These are phyloP conservation scores for Callyntrura sp. DNA, from an alignment of 2,888 invertebrate species.

Conservation along the genomic window DNA sequence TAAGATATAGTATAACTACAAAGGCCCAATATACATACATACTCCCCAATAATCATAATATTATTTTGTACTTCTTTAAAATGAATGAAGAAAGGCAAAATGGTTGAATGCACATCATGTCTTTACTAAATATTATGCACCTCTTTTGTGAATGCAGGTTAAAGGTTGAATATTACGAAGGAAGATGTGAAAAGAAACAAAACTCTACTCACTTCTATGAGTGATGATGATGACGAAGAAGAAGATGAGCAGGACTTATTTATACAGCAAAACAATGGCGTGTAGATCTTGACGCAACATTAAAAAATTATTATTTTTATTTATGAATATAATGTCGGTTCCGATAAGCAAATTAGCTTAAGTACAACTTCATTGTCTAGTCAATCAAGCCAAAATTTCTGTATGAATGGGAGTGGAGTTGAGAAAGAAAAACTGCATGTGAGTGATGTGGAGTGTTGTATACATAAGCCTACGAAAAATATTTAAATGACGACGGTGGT, in stretches of 20 bases:
- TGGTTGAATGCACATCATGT: slow-evolving; percentile 19
- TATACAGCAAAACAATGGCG: slow-evolving; percentile 46
- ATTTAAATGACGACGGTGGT: slow-evolving; percentile 33
- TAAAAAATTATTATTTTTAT: slow-evolving; percentile 53
- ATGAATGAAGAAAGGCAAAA: background rate
- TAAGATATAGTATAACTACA: too few species aligned
- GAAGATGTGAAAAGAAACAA: background rate
- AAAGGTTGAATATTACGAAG: slow-evolving; percentile 44
- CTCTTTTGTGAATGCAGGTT: slow-evolving; percentile 13
- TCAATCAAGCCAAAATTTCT: slow-evolving; percentile 73
- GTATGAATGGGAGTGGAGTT: slow-evolving; percentile 58
- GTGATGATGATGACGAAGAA: slow-evolving; percentile 16
- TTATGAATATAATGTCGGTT: slow-evolving; percentile 69
- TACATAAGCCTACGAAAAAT: slow-evolving; percentile 35
- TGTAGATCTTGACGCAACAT: slow-evolving; percentile 29
- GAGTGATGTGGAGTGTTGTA: background rate
- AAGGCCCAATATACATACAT: background rate
- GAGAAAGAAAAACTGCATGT: slow-evolving; percentile 16
- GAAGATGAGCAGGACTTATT: slow-evolving; percentile 51
- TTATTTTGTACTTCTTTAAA: background rate
- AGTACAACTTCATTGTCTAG: slow-evolving; percentile 77
- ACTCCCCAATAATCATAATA: background rate
- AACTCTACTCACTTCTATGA: slow-evolving; percentile 20
- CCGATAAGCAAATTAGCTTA: slow-evolving; percentile 74
- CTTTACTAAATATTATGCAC: slow-evolving; percentile 12